These are phyloP conservation scores for Kryptolebias ocellatus DNA, from an alignment of 2,797 vertebrate genomes.

Conservation along the genomic window DNA sequence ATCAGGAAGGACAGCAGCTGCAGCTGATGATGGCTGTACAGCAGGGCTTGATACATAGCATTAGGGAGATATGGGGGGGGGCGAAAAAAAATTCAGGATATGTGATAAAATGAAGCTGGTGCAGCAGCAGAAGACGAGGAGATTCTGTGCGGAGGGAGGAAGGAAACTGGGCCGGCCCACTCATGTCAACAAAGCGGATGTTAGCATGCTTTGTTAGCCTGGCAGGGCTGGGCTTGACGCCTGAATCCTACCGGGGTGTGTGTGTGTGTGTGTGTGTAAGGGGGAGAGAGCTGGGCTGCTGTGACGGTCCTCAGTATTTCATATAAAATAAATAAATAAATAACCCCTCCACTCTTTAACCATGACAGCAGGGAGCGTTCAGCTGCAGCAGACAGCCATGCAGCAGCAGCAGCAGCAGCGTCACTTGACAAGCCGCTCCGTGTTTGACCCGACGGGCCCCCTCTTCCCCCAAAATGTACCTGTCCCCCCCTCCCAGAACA, in stretches of 20 bases:
- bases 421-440: constrained; percentile 52
- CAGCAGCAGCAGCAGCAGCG: constrained; percentile 48
- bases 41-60: too few relatives aligned
- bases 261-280: not conserved
- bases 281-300: too few relatives aligned
- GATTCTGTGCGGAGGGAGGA: constrained; percentile 31
- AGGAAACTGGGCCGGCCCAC: constrained; percentile 66
- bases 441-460: not conserved
- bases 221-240: constrained; percentile 49
- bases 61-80: too few relatives aligned
- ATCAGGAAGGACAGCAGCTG: not conserved
- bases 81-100: not conserved
- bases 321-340: not conserved
- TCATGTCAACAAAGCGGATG: constrained; percentile 83
- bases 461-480: constrained; percentile 17
- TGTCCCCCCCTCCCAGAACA: not conserved
- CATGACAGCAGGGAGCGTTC: not conserved
- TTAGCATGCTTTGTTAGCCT: constrained; percentile 79
- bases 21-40: not conserved
- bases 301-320: too few relatives aligned
- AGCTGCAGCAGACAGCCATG: constrained; percentile 29
- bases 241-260: constrained; percentile 3
- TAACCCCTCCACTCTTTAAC: not conserved
- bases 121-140: constrained; percentile 11
- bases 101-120: constrained; percentile 6